These are phyloP conservation scores for Crypturellus tataupa DNA, from an alignment of 2,797 vertebrate species.

Conservation along the genomic window DNA sequence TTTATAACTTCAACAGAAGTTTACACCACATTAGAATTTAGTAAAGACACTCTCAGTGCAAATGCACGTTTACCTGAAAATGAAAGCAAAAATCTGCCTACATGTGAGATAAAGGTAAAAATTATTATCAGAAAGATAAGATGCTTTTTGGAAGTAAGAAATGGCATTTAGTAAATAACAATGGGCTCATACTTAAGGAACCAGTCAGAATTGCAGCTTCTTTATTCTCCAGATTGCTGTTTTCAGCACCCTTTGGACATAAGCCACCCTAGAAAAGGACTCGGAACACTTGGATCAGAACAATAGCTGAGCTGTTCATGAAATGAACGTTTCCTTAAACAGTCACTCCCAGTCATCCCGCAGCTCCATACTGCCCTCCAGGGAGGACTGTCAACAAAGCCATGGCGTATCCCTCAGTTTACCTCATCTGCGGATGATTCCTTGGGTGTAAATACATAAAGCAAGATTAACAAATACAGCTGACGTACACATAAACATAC, in stretches of 20 bases:
- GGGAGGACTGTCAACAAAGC: background rate
- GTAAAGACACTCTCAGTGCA: background rate
- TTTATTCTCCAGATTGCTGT: slow-evolving; percentile 12
- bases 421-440: slow-evolving; percentile 25
- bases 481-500: slow-evolving; percentile 16
- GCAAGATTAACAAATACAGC: background rate
- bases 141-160: background rate
- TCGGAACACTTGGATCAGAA: slow-evolving; percentile 30
- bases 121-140: background rate
- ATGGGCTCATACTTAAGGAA: background rate
- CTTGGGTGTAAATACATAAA: background rate
- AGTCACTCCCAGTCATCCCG: background rate
- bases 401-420: background rate
- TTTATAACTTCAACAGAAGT: slow-evolving; percentile 20
- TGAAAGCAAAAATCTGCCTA: background rate
- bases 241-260: slow-evolving; percentile 33
- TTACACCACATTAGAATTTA: slow-evolving; percentile 32
- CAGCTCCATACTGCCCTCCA: slow-evolving; percentile 67
- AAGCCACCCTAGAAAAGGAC: slow-evolving; percentile 35
- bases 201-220: background rate
- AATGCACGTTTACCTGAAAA: background rate
- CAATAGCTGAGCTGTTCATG: slow-evolving; percentile 38
- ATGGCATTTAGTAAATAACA: background rate
- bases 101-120: background rate
- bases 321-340: background rate